These are phyloP conservation scores for Nipponacmea schrenckii DNA, from an alignment of 2,888 invertebrate genomes.

Conservation along the genomic window DNA sequence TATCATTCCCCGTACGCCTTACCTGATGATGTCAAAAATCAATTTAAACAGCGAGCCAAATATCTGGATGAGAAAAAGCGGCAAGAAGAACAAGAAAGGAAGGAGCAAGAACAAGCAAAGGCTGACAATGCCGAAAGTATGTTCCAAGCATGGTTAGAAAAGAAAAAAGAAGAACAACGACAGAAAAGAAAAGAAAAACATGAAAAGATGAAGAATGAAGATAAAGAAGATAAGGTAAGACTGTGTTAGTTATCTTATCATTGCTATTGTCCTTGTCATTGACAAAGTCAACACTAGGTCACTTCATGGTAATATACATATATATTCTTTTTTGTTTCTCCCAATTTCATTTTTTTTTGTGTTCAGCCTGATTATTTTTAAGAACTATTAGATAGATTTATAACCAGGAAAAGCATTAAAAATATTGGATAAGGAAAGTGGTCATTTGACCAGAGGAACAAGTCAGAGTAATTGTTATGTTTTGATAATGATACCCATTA, in stretches of 20 bases:
- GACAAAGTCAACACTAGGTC: too few relatives aligned
- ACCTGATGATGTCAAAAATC: slow-evolving; percentile 49
- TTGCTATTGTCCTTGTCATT: not conserved
- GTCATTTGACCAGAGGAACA: too few relatives aligned
- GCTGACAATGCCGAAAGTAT: slow-evolving; percentile 47
- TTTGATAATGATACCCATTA: too few relatives aligned
- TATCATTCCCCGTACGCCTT: slow-evolving; percentile 63
- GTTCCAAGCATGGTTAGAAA: slow-evolving; percentile 54
- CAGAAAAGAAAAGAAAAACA: slow-evolving; percentile 37
- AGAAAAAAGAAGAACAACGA: slow-evolving; percentile 42
- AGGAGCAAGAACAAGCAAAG: slow-evolving; percentile 49
- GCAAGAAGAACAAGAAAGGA: slow-evolving; percentile 43
- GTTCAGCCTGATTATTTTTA: too few relatives aligned
- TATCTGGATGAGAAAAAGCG: slow-evolving; percentile 41
- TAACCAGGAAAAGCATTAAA: too few relatives aligned
- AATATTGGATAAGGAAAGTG: too few relatives aligned
- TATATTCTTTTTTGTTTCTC: too few relatives aligned
- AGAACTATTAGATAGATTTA: too few relatives aligned
- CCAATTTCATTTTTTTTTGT: too few relatives aligned
- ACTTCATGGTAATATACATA: too few relatives aligned
- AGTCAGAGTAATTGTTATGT: too few relatives aligned
- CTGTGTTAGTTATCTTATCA: not conserved
- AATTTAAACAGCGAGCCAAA: slow-evolving; percentile 42
- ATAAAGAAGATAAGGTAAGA: slow-evolving; percentile 43
- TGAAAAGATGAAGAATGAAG: slow-evolving; percentile 37